These are phyloP conservation scores for Pipistrellus pipistrellus DNA, from an alignment of 2,797 vertebrate species.

Conservation along the genomic window DNA sequence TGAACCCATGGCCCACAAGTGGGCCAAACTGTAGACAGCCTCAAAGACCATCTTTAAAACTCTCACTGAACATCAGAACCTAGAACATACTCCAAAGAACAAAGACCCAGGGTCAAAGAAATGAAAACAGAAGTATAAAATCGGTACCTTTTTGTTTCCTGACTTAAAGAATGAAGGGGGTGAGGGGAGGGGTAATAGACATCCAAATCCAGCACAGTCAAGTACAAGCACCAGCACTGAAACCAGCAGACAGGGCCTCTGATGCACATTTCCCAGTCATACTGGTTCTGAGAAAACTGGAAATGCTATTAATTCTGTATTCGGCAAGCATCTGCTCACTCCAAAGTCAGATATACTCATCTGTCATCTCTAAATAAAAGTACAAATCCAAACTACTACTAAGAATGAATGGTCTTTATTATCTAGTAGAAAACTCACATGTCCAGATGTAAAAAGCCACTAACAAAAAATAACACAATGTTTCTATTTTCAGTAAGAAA, in stretches of 20 bases:
- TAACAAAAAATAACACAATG: neutral
- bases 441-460: conserved; percentile 40
- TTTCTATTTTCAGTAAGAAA: conserved; percentile 19
- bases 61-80: conserved; percentile 32
- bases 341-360: conserved; percentile 1
- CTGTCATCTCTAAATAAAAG: neutral
- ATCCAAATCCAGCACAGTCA: neutral
- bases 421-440: neutral
- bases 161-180: neutral
- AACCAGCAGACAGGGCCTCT: neutral
- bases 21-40: neutral
- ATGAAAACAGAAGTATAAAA: neutral
- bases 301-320: neutral
- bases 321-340: conserved; percentile 34
- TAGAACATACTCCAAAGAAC: neutral
- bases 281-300: neutral
- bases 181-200: neutral
- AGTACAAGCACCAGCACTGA: neutral
- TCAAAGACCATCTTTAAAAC: neutral
- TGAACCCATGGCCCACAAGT: fast-evolving
- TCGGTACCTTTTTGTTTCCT: conserved; percentile 6
- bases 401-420: neutral
- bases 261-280: neutral
- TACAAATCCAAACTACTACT: neutral
- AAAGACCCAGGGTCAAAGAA: neutral